A percentile compares a stretch with the other conserved stretches of the same genome.
phyloP scores from a whole-genome alignment of 2,888 invertebrate species.

The Nowickia ferox region DNA sequence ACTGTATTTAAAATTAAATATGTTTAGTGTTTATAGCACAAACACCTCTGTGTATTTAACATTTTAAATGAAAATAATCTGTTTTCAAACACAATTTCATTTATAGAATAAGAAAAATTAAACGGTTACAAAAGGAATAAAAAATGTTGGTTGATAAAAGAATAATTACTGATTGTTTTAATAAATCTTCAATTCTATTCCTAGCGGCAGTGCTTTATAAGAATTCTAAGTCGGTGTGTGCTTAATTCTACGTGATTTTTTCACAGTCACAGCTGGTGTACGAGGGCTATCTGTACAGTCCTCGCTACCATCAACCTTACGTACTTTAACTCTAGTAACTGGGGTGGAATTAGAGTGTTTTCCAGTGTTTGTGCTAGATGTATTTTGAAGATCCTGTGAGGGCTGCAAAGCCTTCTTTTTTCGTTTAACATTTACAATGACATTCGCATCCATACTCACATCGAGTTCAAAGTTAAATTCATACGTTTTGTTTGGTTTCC shows the following conservation, averaged over 20 bases:
- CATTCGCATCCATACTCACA: conserved; percentile 83
- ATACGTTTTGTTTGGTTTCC: conserved; percentile 80
- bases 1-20: too few species aligned
- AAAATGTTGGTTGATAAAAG: conserved; percentile 9
- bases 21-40: too few species aligned
- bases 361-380: conserved; percentile 29
- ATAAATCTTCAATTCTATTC: not conserved
- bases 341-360: conserved; percentile 73
- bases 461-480: conserved; percentile 83
- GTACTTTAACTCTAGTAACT: conserved; percentile 78
- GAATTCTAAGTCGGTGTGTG: conserved; percentile 26
- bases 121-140: conserved; percentile 1
- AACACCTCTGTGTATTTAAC: too few species aligned
- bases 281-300: conserved; percentile 74
- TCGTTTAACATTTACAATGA: conserved; percentile 82
- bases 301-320: conserved; percentile 75
- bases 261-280: conserved; percentile 77
- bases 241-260: conserved; percentile 73
- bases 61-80: too few species aligned
- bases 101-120: not conserved
- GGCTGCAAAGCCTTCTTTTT: conserved; percentile 78
- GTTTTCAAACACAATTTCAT: not conserved
- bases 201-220: not conserved
- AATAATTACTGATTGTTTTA: conserved; percentile 31
- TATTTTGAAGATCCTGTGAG: conserved; percentile 33